Conservation (phyloP, 2,888 invertebrate species). For the Dryomyza anilis region DNA sequence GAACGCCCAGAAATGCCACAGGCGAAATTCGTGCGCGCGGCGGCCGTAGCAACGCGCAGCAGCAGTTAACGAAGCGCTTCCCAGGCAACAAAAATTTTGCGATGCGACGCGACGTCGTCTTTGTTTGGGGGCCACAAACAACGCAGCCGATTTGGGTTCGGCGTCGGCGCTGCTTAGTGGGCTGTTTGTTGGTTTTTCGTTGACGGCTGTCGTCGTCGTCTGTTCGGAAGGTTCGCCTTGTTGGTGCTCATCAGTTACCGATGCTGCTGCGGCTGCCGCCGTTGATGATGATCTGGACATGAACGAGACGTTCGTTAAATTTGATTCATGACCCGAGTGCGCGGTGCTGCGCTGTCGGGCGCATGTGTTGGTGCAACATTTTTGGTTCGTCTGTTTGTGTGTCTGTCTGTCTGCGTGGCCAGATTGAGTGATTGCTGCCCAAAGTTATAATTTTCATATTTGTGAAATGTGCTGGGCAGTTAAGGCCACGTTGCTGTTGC, state of each 20-base stretch:
- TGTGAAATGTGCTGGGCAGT: slow-evolving; percentile 42
- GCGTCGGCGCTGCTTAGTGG: slow-evolving; percentile 33
- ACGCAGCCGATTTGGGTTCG: neutral
- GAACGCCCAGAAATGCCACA: slow-evolving; percentile 27
- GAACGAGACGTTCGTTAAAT: slow-evolving; percentile 61
- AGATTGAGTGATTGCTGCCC: slow-evolving; percentile 62
- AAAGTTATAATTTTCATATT: slow-evolving; percentile 62
- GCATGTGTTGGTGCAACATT: neutral
- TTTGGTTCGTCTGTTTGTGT: neutral
- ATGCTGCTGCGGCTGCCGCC: slow-evolving; percentile 18
- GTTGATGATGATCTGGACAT: slow-evolving; percentile 52
- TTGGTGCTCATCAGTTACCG: slow-evolving; percentile 21
- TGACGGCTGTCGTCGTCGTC: slow-evolving; percentile 40
- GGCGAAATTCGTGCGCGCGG: slow-evolving; percentile 8
- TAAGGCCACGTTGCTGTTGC: slow-evolving; percentile 25
- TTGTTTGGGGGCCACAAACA: neutral
- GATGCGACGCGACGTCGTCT: neutral
- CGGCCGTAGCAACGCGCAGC: neutral
- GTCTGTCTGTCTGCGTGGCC: slow-evolving; percentile 34
- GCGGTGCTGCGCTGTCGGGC: slow-evolving; percentile 15
- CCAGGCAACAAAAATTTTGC: slow-evolving; percentile 29
- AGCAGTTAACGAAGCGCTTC: slow-evolving; percentile 2
- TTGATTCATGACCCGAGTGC: slow-evolving; percentile 56
- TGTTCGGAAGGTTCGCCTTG: no score
- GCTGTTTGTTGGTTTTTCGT: slow-evolving; percentile 43